Percentiles rank a stretch among this genome's conserved stretches.
Evolutionary conservation across 2,113 vertebrate genomes (phyloP).

Genomic region (Rhea americana): DNA sequence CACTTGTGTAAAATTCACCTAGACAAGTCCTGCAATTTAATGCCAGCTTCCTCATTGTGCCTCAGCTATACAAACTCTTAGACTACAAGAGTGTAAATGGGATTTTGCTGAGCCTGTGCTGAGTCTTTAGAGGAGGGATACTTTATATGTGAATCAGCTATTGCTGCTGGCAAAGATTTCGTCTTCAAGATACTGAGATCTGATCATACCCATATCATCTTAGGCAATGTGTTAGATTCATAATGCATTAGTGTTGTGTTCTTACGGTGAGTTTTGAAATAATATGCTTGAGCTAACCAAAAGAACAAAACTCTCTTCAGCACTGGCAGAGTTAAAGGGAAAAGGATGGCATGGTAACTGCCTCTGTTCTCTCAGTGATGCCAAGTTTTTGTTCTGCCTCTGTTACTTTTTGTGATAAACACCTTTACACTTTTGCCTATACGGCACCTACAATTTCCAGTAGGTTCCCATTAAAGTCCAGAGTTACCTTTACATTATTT

Average conservation of each 20-base stretch:
- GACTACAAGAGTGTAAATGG: not conserved
- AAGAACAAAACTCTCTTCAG: not conserved
- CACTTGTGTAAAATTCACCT: slow-evolving; percentile 20
- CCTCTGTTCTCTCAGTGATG: not conserved
- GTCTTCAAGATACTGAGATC: not conserved
- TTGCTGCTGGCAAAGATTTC: not conserved
- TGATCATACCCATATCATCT: not conserved
- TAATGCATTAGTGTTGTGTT: not conserved
- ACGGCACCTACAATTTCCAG: not conserved
- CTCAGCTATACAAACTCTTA: not conserved
- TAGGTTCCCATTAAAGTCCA: not conserved
- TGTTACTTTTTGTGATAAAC: not conserved
- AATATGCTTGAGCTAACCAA: not conserved
- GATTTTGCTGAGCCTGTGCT: slow-evolving; percentile 20
- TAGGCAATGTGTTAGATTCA: not conserved
- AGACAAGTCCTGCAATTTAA: not conserved
- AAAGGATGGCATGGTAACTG: not conserved
- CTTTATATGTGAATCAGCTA: not conserved
- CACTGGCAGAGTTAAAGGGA: not conserved
- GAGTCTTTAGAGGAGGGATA: not conserved
- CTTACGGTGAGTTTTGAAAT: not conserved
- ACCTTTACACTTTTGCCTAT: not conserved
- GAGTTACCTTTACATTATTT: not conserved
- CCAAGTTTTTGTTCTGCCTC: not conserved
- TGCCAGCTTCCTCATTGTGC: not conserved